A percentile compares a stretch with the other conserved stretches of the same genome.
Conservation (phyloP, 2,797 vertebrate species). For the Chiroxiphia lanceolata region DNA sequence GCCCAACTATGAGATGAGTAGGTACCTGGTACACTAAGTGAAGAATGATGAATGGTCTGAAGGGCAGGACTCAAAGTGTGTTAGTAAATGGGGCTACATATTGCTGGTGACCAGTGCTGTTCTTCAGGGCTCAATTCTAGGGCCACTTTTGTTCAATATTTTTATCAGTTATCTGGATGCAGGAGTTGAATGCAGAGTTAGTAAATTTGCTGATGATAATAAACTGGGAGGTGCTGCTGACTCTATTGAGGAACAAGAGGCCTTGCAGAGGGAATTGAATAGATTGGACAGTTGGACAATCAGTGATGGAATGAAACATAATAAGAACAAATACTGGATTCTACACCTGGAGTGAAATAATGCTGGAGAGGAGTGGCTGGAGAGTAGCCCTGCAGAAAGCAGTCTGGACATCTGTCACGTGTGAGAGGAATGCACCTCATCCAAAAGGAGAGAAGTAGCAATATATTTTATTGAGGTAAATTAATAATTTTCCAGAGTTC, state of each 20-base stretch:
- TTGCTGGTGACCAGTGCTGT: neutral
- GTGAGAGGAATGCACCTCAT: no score
- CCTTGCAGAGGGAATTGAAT: no score
- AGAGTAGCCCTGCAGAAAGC: neutral
- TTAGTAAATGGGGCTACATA: neutral
- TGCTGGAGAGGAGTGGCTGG: neutral
- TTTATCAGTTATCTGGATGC: neutral
- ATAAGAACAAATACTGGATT: neutral
- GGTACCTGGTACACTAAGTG: neutral
- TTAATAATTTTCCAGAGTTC: neutral
- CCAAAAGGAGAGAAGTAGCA: neutral
- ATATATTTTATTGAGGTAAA: neutral
- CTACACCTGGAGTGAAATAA: no score
- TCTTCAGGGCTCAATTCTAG: neutral
- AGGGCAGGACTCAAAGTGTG: neutral
- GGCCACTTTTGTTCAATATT: neutral
- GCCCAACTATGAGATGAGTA: neutral
- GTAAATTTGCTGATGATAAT: neutral
- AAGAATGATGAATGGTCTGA: neutral
- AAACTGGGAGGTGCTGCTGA: neutral
- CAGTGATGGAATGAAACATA: fast-evolving
- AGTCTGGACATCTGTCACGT: no score
- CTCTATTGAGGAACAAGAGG: neutral
- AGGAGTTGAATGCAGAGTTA: neutral
- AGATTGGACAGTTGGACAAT: neutral